Conservation (phyloP, 1,140 invertebrate species). For the Matsumurasca onukii region DNA sequence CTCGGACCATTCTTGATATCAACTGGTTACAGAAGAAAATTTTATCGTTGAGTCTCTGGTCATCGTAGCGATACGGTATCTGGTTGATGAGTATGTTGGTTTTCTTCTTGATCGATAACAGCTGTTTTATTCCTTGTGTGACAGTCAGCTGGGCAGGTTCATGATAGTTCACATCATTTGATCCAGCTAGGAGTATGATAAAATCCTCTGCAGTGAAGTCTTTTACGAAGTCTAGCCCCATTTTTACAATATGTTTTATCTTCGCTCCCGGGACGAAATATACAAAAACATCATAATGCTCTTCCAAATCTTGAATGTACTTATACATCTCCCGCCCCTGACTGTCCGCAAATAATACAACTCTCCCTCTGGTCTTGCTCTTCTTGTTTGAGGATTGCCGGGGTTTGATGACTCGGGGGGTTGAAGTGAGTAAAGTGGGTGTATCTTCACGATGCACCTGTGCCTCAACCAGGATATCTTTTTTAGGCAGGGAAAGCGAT, state of each 20-base stretch:
- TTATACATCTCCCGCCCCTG: not conserved
- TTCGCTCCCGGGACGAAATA: constrained; percentile 11
- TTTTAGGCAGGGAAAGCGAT: not conserved
- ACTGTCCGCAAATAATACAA: constrained; percentile 6
- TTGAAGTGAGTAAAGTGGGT: not conserved
- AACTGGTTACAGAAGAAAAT: constrained; percentile 9
- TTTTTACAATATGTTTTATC: constrained; percentile 9
- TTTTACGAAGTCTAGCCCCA: not conserved
- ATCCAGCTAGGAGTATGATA: constrained; percentile 5
- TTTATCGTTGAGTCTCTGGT: constrained; percentile 14
- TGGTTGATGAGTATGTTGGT: constrained; percentile 18
- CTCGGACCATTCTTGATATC: not conserved
- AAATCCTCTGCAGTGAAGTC: constrained; percentile 14
- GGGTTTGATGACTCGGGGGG: not conserved
- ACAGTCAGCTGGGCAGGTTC: constrained; percentile 11
- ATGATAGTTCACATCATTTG: constrained; percentile 18
- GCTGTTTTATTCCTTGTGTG: constrained; percentile 4
- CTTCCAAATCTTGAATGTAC: not conserved
- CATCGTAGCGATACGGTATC: no score
- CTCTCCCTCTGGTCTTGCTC: not conserved
- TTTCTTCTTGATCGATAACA: not conserved
- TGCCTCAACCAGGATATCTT: not conserved
- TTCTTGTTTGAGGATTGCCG: not conserved
- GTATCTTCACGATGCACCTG: constrained; percentile 1
- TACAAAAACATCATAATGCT: constrained; percentile 5